Percentiles rank a stretch among this genome's conserved stretches.
phyloP scores from a whole-genome alignment of 2,888 invertebrate genomes.

The Sthenelais limicola region DNA sequence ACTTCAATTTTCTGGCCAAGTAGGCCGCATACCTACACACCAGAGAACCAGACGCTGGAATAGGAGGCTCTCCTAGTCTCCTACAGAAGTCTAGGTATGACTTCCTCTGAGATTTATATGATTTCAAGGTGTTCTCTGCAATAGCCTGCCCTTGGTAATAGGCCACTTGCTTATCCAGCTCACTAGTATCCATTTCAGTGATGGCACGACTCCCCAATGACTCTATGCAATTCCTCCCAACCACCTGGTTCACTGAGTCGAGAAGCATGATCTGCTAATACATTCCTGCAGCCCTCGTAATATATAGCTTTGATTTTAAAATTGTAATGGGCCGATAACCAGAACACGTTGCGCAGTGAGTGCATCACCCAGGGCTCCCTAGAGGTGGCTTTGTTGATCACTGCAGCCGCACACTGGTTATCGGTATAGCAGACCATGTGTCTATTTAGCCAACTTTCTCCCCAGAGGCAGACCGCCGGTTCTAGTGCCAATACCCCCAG shows the following conservation, averaged over 20 bases:
- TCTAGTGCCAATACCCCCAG: constrained; percentile 3
- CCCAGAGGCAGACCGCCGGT: not conserved
- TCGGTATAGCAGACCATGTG: constrained; percentile 7
- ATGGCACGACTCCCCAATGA: too few species aligned
- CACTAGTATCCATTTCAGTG: too few species aligned
- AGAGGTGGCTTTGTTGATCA: constrained; percentile 33
- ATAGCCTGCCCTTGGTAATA: not conserved
- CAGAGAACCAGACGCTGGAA: not conserved
- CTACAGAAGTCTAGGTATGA: constrained; percentile 18
- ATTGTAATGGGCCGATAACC: not conserved
- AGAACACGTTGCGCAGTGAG: not conserved
- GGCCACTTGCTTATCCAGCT: constrained; percentile 1
- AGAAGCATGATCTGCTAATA: not conserved
- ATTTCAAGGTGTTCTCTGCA: not conserved
- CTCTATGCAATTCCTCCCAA: not conserved
- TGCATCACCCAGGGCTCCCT: not conserved
- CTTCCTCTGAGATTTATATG: not conserved
- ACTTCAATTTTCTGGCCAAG: not conserved
- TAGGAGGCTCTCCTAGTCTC: not conserved
- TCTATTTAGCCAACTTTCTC: not conserved
- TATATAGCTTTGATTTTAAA: constrained; percentile 13
- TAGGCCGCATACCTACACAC: constrained; percentile 10
- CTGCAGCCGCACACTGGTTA: constrained; percentile 1
- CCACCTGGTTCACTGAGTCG: not conserved
- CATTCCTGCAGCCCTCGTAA: constrained; percentile 3